These are phyloP conservation scores for Piaya cayana DNA, from an alignment of 2,113 vertebrate species.

Conservation along the genomic window DNA sequence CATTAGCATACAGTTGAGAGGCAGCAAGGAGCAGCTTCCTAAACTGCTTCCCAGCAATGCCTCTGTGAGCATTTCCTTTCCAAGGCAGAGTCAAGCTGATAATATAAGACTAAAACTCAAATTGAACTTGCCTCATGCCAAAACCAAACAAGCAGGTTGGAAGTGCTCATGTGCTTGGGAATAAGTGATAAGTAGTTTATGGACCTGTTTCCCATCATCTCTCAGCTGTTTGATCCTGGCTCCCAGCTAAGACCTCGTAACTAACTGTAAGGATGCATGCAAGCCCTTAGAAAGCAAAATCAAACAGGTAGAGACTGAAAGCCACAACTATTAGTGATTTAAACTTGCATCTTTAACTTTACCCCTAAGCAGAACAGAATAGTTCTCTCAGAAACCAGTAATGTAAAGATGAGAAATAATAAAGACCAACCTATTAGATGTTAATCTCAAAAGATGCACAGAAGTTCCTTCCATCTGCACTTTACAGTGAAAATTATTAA, in stretches of 20 bases:
- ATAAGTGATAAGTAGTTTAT: constrained; percentile 28
- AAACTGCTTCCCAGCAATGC: constrained; percentile 38
- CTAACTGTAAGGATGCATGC: background rate
- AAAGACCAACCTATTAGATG: background rate
- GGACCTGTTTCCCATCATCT: constrained; percentile 49
- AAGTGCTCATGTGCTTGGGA: constrained; percentile 10
- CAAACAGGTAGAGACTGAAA: constrained; percentile 44
- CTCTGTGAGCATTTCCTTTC: constrained; percentile 39
- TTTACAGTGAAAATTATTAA: background rate
- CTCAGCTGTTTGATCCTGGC: constrained; percentile 35
- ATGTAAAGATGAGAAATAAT: background rate
- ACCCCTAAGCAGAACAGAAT: background rate
- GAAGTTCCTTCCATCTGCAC: background rate
- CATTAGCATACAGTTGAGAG: constrained; percentile 46
- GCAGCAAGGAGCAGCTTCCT: constrained; percentile 42
- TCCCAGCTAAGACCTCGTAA: constrained; percentile 21
- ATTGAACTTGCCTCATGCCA: constrained; percentile 12
- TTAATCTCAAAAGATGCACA: background rate
- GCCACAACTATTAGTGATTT: background rate
- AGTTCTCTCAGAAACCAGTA: background rate
- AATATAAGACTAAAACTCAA: constrained; percentile 16
- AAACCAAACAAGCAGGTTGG: constrained; percentile 35
- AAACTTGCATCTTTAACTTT: constrained; percentile 2
- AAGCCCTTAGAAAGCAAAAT: constrained; percentile 45
- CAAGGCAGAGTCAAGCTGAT: constrained; percentile 12